Base-by-base conservation (phyloP, 1,140 invertebrate species). In the Bombus vancouverensis region DNA sequence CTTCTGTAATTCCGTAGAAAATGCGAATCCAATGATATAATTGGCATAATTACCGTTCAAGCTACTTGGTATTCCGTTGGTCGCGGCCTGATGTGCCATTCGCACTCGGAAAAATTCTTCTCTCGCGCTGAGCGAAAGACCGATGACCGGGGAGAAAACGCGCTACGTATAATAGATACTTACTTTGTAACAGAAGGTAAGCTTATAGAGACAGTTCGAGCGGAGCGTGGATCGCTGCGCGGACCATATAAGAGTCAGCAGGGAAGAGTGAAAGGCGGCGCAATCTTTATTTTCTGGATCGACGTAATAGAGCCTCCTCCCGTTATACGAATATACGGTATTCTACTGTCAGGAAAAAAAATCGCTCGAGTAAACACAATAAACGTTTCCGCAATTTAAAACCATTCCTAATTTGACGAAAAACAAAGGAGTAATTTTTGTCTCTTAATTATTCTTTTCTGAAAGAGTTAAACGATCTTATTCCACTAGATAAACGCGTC, bases 211-310 rank as follows among this genome's bases (percentile, higher is more conserved):
- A 83, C 70, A 74, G 22, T 66, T 44, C 5, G 57, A 37, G 34
- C 22, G 5, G 39, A 74, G 22, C 18, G n/a, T 22, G 42, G 34
- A 68, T 47, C 37, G 32, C 66, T 53, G 18, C 47, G 18, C 18
- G 5, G 18, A 53, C 18, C 47, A 53, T 53, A 70, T 86, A 78
- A 80, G 74, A 70, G 44, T 32, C 42, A 59, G 32, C 12, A 34
- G 37, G 8, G 39, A 83, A 66, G 66, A 89, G 87, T 81, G 88
- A 89, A 89, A 89, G 84, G 44, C 85, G 66, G 65, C 32, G 76
- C 72, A 68, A 86, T 89, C 72, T 72, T 82, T 89, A 82, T 89
- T 86, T 79, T 83, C 42, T 65, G 32, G 15, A 80, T 83, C 59
- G 72, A 89, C 72, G 75, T 81, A 89, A 89, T 47, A 72, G 59